phyloP scores from a whole-genome alignment of 2,113 vertebrate genomes.

The Sclerurus mexicanus region DNA sequence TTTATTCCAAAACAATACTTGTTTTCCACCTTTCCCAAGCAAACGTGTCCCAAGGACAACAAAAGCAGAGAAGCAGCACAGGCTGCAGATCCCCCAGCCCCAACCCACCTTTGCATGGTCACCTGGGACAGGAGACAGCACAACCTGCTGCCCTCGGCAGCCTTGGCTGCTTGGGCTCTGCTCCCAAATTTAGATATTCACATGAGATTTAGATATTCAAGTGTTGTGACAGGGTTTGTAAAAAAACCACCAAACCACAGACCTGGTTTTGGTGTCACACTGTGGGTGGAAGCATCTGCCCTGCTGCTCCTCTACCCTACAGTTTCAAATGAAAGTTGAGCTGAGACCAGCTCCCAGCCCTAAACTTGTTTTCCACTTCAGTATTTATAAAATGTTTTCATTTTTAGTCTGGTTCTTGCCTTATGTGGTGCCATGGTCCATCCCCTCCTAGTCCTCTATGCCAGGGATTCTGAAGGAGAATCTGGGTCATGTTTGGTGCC shows the following conservation, averaged over 20 bases:
- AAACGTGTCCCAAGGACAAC: not conserved
- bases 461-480: not conserved
- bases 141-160: not conserved
- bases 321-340: not conserved
- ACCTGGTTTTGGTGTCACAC: fast-evolving
- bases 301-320: not conserved
- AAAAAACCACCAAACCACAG: fast-evolving
- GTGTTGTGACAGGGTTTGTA: not conserved
- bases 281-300: not conserved
- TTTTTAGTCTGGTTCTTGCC: not conserved
- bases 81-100: not conserved
- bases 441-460: not conserved
- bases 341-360: not conserved
- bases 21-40: not conserved
- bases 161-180: not conserved
- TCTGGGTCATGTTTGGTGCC: not conserved
- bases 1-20: fast-evolving
- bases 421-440: fast-evolving
- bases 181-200: not conserved
- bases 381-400: not conserved
- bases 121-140: fast-evolving
- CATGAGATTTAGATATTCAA: not conserved
- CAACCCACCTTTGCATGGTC: too few relatives aligned
- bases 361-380: not conserved
- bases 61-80: not conserved